A percentile compares a stretch with the other conserved stretches of the same genome.
These are phyloP conservation scores for Silurus asotus DNA, from an alignment of 2,113 vertebrate species.

Conservation along the genomic window DNA sequence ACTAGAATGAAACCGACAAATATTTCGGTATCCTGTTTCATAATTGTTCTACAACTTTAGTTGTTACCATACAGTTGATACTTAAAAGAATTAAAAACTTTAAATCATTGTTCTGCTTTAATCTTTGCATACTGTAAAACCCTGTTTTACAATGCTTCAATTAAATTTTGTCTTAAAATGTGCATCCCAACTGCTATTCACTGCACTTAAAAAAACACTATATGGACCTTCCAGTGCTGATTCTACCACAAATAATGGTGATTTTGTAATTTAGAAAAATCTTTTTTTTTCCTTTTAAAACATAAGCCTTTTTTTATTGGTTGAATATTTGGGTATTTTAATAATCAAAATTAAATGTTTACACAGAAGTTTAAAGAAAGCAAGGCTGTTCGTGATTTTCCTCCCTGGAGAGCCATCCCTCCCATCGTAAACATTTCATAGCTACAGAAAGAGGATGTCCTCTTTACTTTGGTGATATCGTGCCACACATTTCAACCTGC, in stretches of 20 bases:
- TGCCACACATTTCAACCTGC: constrained; percentile 25
- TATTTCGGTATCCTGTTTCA: background rate
- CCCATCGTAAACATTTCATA: constrained; percentile 31
- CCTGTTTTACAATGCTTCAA: background rate
- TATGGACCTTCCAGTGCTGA: background rate
- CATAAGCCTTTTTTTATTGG: background rate
- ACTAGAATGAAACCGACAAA: background rate
- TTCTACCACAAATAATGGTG: background rate
- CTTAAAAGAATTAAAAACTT: background rate
- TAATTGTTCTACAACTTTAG: background rate
- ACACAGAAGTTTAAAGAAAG: constrained; percentile 23
- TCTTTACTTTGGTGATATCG: constrained; percentile 14
- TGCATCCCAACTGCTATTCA: background rate
- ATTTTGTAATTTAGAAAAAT: background rate
- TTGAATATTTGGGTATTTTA: background rate
- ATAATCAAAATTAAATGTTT: background rate
- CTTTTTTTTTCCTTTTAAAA: background rate
- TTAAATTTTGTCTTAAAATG: background rate
- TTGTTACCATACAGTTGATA: background rate
- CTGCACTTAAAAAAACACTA: constrained; percentile 13
- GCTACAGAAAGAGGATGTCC: constrained; percentile 35
- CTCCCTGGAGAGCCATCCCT: constrained; percentile 25
- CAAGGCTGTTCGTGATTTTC: constrained; percentile 17
- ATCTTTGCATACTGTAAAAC: background rate
- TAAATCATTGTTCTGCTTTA: background rate